Conservation (phyloP, 2,888 invertebrate species). For the Bhutanitis thaidina region DNA sequence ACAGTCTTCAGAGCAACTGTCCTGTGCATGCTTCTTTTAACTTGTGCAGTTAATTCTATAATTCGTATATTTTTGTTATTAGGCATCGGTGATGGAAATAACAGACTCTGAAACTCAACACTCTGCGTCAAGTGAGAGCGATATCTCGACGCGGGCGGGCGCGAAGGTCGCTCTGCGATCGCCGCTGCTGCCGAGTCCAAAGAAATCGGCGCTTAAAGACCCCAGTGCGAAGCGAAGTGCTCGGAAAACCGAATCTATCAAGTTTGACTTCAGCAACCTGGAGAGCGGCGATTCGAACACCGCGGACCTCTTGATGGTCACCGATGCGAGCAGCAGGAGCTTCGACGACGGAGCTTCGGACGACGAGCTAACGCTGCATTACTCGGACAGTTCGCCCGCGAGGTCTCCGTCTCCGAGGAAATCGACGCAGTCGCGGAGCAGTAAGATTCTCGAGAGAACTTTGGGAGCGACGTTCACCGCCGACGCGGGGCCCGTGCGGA, state of each 20-base stretch:
- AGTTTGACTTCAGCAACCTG: slow-evolving; percentile 65
- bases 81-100: slow-evolving; percentile 44
- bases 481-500: background rate
- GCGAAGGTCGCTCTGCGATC: slow-evolving; percentile 25
- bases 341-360: slow-evolving; percentile 25
- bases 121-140: slow-evolving; percentile 19
- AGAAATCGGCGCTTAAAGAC: slow-evolving; percentile 60
- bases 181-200: slow-evolving; percentile 36
- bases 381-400: slow-evolving; percentile 39
- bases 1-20: too few species aligned
- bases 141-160: slow-evolving; percentile 23
- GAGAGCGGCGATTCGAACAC: slow-evolving; percentile 28
- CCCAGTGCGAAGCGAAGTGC: slow-evolving; percentile 36
- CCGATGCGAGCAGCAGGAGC: slow-evolving; percentile 23
- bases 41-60: too few species aligned
- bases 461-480: background rate
- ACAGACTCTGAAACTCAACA: slow-evolving; percentile 29
- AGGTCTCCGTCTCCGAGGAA: slow-evolving; percentile 43
- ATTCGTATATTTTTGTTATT: slow-evolving; percentile 6
- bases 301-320: slow-evolving; percentile 28
- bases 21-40: too few species aligned
- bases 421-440: slow-evolving; percentile 42
- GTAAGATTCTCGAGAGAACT: slow-evolving; percentile 38
- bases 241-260: slow-evolving; percentile 61
- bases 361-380: slow-evolving; percentile 42